Evolutionary conservation across 2,113 vertebrate genomes (phyloP).

Genomic region (Cyanoliseus patagonus): DNA sequence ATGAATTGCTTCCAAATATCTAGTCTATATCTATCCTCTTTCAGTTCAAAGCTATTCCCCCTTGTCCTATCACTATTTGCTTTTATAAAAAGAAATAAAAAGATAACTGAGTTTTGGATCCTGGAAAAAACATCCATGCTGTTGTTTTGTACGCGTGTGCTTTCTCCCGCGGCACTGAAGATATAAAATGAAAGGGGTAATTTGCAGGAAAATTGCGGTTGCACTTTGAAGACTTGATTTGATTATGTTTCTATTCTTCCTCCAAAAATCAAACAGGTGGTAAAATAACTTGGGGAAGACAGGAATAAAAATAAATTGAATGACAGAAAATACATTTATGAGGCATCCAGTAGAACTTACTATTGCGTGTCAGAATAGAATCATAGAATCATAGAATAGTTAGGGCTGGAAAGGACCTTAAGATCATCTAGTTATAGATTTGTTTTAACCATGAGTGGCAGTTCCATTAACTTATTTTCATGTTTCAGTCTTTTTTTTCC

Average conservation of each 20-base stretch:
- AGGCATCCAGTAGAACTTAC: background rate
- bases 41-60: background rate
- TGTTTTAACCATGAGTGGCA: background rate
- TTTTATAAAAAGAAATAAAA: background rate
- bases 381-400: too few relatives aligned
- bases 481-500: background rate
- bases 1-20: background rate
- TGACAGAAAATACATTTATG: background rate
- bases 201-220: background rate
- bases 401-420: too few relatives aligned
- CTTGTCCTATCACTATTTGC: background rate
- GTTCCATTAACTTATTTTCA: background rate
- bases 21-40: background rate
- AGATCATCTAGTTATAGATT: background rate
- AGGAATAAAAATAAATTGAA: background rate
- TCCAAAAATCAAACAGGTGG: background rate
- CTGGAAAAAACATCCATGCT: background rate
- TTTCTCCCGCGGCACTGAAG: background rate
- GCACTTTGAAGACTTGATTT: background rate
- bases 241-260: background rate
- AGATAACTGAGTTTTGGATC: background rate
- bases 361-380: background rate
- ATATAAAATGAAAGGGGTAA: background rate
- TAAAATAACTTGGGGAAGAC: background rate
- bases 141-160: background rate